Conservation (phyloP, 2,113 vertebrate species). For the Anhinga anhinga region DNA sequence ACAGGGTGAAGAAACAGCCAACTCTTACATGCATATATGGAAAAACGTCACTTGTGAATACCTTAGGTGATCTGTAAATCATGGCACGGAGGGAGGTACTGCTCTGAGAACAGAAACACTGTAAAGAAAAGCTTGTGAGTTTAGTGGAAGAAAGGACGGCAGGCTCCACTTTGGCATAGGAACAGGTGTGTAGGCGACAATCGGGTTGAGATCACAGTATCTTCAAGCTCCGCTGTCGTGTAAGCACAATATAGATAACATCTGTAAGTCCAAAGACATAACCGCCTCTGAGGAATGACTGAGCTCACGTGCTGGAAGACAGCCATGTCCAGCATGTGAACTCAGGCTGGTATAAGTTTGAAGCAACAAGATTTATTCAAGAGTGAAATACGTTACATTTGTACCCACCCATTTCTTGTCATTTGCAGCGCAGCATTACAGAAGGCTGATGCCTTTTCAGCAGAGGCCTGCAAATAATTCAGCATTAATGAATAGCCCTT, state of each 20-base stretch:
- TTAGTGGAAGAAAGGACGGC: neutral
- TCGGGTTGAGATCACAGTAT: neutral
- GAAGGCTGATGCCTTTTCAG: neutral
- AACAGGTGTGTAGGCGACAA: neutral
- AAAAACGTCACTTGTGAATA: constrained; percentile 8
- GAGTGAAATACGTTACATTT: neutral
- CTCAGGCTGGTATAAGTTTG: neutral
- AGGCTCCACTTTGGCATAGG: neutral
- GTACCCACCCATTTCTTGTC: neutral
- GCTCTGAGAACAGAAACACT: neutral
- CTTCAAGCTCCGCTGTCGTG: neutral
- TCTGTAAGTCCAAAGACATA: neutral
- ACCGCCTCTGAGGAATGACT: neutral
- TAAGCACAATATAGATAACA: neutral
- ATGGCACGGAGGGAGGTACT: neutral
- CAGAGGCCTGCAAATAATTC: neutral
- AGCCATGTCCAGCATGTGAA: neutral
- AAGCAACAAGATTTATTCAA: neutral
- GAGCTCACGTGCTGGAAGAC: neutral
- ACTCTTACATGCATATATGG: neutral
- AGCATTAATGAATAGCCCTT: neutral
- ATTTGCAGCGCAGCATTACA: neutral
- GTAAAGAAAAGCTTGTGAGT: neutral
- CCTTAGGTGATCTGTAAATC: constrained; percentile 5
- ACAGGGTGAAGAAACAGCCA: neutral